phyloP scores from a whole-genome alignment of 2,888 invertebrate species.

The Blera fallax region DNA sequence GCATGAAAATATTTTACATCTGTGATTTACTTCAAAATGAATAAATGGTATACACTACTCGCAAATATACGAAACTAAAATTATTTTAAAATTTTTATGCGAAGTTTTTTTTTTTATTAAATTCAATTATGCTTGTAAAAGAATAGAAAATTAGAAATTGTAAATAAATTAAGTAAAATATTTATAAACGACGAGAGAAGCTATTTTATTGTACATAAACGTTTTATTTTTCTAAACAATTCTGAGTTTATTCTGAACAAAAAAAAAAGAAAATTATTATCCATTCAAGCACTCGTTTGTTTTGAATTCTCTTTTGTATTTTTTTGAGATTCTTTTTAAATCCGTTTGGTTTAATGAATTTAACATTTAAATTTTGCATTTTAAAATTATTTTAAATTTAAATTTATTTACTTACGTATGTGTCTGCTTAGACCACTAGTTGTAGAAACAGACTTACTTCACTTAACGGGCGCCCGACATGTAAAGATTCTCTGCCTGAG shows the following conservation, averaged over 20 bases:
- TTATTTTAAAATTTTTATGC: slow-evolving; percentile 15
- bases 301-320: not conserved
- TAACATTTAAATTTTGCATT: not conserved
- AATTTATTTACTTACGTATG: no score
- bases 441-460: no score
- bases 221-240: slow-evolving; percentile 2
- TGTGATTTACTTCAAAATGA: slow-evolving; percentile 61
- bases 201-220: slow-evolving; percentile 8
- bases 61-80: slow-evolving; percentile 11
- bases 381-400: no score
- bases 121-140: slow-evolving; percentile 35
- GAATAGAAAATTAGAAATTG: slow-evolving; percentile 6
- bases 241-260: not conserved
- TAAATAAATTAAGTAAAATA: not conserved
- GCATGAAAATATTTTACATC: slow-evolving; percentile 62
- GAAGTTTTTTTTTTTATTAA: slow-evolving; percentile 2
- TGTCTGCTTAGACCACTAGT: no score
- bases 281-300: not conserved
- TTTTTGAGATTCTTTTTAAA: not conserved
- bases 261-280: not conserved
- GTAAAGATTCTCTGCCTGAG: no score
- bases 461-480: no score
- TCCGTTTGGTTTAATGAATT: not conserved
- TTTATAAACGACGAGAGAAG: not conserved
- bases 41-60: slow-evolving; percentile 7